Evolutionary conservation across 2,888 invertebrate genomes (phyloP), one percentile per base, ranked within the genome.

Genomic region (Phengaris arion): DNA sequence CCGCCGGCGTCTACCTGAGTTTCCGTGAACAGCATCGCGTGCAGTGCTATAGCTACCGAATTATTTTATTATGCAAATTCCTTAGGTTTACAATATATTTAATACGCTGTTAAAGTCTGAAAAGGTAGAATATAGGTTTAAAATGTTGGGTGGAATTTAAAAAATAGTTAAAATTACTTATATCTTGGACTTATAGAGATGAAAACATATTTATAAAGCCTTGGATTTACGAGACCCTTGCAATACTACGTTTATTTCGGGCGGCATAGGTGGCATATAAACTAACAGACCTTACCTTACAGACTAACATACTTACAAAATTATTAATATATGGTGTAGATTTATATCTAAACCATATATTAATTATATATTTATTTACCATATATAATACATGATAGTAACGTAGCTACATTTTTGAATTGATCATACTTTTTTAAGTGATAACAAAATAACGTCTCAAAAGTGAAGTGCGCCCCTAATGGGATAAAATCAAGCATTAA

Each of bases 11-110:
- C 85, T 90, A 90, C 89, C 91, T 90, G 91, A 84, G 84, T 86
- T 89, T 90, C 90, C 85, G 83, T 90, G 91, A 91, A 91, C 85
- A 85, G 82, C 74, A 85, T 91, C 86, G 91, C 90, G 90, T 91
- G 90, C 86, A 75, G 74, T 76, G 76, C 68, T 72, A 48, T 76
- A 68, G 45, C 64, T 64, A 64, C 64, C 35, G 64, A 35, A 45
- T 64, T 64, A 64, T 64, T 64, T 35, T 64, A 64, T 64, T 35
- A 35, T 64, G 64, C 64, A 64, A 64, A 64, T 64, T 45, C 64
- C 64, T 13, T 45, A 64, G 6, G 12, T 64, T 45, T 64, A 35
- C 35, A 64, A 35, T 45, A 13, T 64, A 45, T 64, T 64, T 35
- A 64, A 64, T 64, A 64, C 48, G 8, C 7, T 52, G 52, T 52